Evolutionary conservation across 1,140 invertebrate species (phyloP).

Genomic region (Sitodiplosis mosellana): DNA sequence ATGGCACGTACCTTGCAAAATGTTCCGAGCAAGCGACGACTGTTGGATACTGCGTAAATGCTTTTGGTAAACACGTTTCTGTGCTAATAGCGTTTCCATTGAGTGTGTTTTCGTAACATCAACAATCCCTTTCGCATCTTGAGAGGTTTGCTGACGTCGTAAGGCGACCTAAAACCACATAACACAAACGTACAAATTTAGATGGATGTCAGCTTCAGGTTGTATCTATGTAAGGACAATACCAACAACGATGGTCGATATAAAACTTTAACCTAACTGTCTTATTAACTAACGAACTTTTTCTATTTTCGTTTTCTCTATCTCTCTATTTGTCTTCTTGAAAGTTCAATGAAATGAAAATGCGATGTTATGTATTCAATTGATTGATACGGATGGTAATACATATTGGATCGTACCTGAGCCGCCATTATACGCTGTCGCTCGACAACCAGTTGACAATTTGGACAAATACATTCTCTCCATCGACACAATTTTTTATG

Average conservation of each 20-base stretch:
- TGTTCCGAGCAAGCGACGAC: constrained; percentile 17
- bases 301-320: too few species aligned
- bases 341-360: too few species aligned
- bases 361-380: too few species aligned
- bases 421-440: constrained; percentile 79
- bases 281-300: background rate
- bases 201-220: constrained; percentile 1
- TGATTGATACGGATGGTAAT: too few species aligned
- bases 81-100: constrained; percentile 28
- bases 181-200: constrained; percentile 29
- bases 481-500: constrained; percentile 66
- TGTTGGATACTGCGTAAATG: constrained; percentile 37
- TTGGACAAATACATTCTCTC: constrained; percentile 65
- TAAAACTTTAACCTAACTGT: background rate
- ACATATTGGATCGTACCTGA: constrained; percentile 31
- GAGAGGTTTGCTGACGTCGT: constrained; percentile 41
- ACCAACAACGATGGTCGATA: background rate
- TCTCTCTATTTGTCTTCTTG: too few species aligned
- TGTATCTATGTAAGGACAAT: background rate
- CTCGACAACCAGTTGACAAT: constrained; percentile 73
- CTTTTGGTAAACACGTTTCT: constrained; percentile 37
- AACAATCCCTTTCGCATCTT: constrained; percentile 12
- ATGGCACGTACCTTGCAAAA: background rate
- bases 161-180: constrained; percentile 73
- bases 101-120: constrained; percentile 9